Conservation (phyloP, 1,140 invertebrate genomes). For the Orius laevigatus region DNA sequence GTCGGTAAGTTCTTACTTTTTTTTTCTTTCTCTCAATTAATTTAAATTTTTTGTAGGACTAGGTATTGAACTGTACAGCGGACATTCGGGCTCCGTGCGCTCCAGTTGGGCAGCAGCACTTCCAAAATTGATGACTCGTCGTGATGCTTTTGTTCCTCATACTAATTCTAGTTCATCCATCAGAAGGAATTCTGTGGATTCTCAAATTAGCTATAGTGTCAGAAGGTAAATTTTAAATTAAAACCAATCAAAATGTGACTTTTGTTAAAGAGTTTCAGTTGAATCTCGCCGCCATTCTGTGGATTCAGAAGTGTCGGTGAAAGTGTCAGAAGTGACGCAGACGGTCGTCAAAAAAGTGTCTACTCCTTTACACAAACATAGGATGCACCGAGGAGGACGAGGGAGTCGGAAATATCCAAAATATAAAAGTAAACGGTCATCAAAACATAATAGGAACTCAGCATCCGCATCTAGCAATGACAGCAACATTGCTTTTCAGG, state of each 20-base stretch:
- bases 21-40: slow-evolving; percentile 4
- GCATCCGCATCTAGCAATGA: slow-evolving; percentile 6
- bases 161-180: slow-evolving; percentile 42
- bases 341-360: slow-evolving; percentile 31
- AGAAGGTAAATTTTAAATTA: slow-evolving; percentile 22
- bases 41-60: slow-evolving; percentile 31
- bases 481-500: slow-evolving; percentile 5
- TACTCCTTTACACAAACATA: slow-evolving; percentile 6
- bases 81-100: slow-evolving; percentile 48
- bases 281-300: slow-evolving; percentile 66
- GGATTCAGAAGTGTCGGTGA: slow-evolving; percentile 68
- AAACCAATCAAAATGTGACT: too few relatives aligned
- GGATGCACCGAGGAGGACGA: background rate
- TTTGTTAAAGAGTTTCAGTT: slow-evolving; percentile 50
- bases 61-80: slow-evolving; percentile 67
- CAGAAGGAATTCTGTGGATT: slow-evolving; percentile 45
- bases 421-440: background rate
- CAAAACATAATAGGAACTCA: background rate
- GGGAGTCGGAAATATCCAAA: background rate
- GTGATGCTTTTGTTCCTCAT: slow-evolving; percentile 49
- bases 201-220: slow-evolving; percentile 49
- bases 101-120: slow-evolving; percentile 79
- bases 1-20: slow-evolving; percentile 37
- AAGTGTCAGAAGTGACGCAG: slow-evolving; percentile 62
- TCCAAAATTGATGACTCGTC: slow-evolving; percentile 63